These are phyloP conservation scores for Entelurus aequoreus DNA, from an alignment of 2,113 vertebrate genomes.

Conservation along the genomic window DNA sequence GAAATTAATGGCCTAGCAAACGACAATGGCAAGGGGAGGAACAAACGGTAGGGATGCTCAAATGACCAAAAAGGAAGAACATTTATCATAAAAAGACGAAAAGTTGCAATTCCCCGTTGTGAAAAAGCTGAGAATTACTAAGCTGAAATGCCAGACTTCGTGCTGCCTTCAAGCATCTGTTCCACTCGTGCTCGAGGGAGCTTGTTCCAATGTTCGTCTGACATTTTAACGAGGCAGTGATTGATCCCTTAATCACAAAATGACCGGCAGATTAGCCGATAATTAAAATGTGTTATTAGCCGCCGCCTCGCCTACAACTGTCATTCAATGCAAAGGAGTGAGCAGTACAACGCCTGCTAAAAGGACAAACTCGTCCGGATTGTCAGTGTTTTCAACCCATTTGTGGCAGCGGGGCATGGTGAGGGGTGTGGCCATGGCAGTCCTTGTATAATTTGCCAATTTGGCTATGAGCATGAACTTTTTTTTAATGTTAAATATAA, in stretches of 20 bases:
- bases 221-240: conserved; percentile 6
- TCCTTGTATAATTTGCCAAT: too few relatives aligned
- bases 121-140: conserved; percentile 11
- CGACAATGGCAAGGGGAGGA: conserved; percentile 54
- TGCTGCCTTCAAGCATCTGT: neutral
- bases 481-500: too few relatives aligned
- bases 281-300: conserved; percentile 12
- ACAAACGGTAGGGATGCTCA: conserved; percentile 45
- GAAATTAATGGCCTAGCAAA: conserved; percentile 61
- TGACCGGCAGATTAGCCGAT: conserved; percentile 9
- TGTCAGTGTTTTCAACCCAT: too few relatives aligned
- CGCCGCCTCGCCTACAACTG: neutral
- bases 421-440: too few relatives aligned
- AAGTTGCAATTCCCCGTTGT: neutral
- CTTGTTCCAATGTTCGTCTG: conserved; percentile 2
- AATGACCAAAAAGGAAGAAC: conserved; percentile 23
- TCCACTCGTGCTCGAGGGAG: neutral
- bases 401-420: too few relatives aligned
- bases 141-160: too few relatives aligned
- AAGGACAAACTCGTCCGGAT: neutral
- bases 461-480: too few relatives aligned
- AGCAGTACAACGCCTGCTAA: neutral
- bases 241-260: conserved; percentile 7
- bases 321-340: neutral
- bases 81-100: conserved; percentile 20